Evolutionary conservation across 2,888 invertebrate genomes (phyloP).

Genomic region (Capitulum mitella): DNA sequence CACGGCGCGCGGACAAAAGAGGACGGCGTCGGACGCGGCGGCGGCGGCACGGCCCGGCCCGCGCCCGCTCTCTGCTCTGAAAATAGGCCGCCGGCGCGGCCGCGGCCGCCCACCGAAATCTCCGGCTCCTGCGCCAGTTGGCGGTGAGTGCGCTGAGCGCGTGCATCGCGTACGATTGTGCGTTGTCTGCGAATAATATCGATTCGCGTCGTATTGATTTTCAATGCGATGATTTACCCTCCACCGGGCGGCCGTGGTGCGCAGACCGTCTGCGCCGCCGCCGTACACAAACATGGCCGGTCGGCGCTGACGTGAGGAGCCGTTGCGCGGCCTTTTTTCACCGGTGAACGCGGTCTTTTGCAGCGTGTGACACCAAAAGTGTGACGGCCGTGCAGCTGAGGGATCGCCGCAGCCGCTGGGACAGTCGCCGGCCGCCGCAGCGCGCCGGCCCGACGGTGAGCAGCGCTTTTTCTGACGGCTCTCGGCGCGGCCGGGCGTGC

Average conservation of each 20-base stretch:
- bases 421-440: not conserved
- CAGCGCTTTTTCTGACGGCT: not conserved
- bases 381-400: not conserved
- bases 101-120: too few species aligned
- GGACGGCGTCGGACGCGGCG: not conserved
- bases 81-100: conserved; percentile 3
- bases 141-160: not conserved
- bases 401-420: not conserved
- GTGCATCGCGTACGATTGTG: not conserved
- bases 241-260: not conserved
- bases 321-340: not conserved
- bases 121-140: not conserved
- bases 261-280: not conserved
- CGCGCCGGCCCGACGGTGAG: not conserved
- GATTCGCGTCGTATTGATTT: conserved; percentile 26
- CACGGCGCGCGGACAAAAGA: not conserved
- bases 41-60: not conserved
- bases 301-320: not conserved
- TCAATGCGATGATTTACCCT: conserved; percentile 25
- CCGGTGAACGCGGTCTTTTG: not conserved
- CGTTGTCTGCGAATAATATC: conserved; percentile 19
- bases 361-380: not conserved
- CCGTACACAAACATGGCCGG: conserved; percentile 17
- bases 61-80: not conserved
- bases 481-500: not conserved